Base-by-base conservation (phyloP, 1,140 invertebrate genomes). In the Leptinotarsa texana region DNA sequence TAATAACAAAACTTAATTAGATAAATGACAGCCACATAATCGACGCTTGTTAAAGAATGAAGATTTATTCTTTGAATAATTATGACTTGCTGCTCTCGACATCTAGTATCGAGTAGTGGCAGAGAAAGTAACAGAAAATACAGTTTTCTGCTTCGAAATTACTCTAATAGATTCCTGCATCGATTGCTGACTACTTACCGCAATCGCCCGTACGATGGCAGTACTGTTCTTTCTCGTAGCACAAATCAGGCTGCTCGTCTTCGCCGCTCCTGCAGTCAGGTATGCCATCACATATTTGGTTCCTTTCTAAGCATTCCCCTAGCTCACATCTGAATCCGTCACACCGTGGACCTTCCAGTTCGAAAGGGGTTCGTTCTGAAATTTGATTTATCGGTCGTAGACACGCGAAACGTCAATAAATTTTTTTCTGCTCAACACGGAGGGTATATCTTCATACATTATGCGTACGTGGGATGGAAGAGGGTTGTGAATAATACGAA, bases 231-330 rank as follows among this genome's bases (percentile, higher is more conserved):
- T 75, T 74, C 72, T 77, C 81, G 6, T 80, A 27, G 79, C 92
- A 93, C 5, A 88, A 81, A 69, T 85, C 75, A 24, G 78, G 68
- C 6, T 86, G 82, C 83, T 94, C 93, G 80, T 94, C 93, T 13
- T 84, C 85, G 18, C 86, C 88, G 78, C 91, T 89, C 81, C 90
- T 87, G 85, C 95, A 97, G 77, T 96, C 89, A 1, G 80, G 80
- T 63, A 90, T 84, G 0, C 91, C 91, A 82, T 96, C 89, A 81
- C 94, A 96, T 33, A 94, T 85, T 69, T 89, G 86, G 6, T 85
- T 72, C 61, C 87, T 84, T 1, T 88, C 78, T 24, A 96, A 80
- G 83, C 94, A 96, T 63, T 89, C 82, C 0, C 94, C 94, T 51
- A 92, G 85, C 22, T 86, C 83, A 84, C 94, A 96, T 69, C 91